Conservation (phyloP, 2,797 vertebrate species). For the Cottoperca gobio region DNA sequence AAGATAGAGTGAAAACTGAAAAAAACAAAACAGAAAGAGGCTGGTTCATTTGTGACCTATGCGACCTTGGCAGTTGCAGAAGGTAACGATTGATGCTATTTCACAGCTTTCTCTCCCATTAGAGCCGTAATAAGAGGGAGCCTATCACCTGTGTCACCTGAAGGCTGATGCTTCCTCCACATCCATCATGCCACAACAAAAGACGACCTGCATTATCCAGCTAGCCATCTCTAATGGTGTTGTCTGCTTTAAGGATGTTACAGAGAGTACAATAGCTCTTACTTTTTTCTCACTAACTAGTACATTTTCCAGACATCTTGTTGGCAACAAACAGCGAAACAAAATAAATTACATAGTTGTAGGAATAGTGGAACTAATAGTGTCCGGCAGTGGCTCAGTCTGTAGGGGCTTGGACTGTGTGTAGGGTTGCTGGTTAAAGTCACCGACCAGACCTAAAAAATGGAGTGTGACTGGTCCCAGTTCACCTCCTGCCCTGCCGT, state of each 20-base stretch:
- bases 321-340: neutral
- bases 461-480: too few species aligned
- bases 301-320: neutral
- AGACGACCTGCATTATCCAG: constrained; percentile 44
- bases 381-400: too few species aligned
- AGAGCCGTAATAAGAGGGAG: constrained; percentile 35
- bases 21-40: neutral
- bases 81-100: constrained; percentile 41
- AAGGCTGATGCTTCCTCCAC: constrained; percentile 35
- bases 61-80: constrained; percentile 31
- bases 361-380: too few species aligned
- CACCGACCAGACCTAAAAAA: too few species aligned
- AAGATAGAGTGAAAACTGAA: neutral
- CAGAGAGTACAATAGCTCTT: neutral
- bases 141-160: constrained; percentile 48
- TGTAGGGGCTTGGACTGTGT: too few species aligned
- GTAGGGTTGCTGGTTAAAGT: too few species aligned
- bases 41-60: constrained; percentile 25
- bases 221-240: constrained; percentile 27
- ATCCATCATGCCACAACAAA: constrained; percentile 55
- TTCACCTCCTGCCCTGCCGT: too few species aligned
- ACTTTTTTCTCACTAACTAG: neutral
- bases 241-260: constrained; percentile 8
- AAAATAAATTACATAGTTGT: neutral
- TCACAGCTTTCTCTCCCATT: constrained; percentile 45